These are phyloP conservation scores for Pissodes strobi DNA, from an alignment of 1,140 invertebrate genomes.

Conservation along the genomic window DNA sequence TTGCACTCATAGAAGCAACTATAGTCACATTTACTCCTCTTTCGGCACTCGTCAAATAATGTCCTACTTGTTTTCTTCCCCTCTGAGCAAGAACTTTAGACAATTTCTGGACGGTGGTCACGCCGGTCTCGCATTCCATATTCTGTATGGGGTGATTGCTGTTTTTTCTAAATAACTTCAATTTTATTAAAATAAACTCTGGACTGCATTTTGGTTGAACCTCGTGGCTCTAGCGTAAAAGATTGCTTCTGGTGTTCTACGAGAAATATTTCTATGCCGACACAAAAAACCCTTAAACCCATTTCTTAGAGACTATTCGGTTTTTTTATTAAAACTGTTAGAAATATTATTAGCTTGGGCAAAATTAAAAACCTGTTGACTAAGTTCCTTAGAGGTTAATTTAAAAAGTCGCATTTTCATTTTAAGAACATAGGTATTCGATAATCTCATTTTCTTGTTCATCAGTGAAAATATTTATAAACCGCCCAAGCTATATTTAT, in stretches of 20 bases:
- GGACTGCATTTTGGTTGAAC: background rate
- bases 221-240: background rate
- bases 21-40: background rate
- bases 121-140: too few species aligned
- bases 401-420: too few species aligned
- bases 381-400: too few species aligned
- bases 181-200: background rate
- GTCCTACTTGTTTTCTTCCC: too few species aligned
- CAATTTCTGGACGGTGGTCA: too few species aligned
- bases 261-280: background rate
- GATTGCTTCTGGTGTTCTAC: too few species aligned
- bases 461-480: background rate
- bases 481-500: background rate
- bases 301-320: background rate
- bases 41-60: background rate
- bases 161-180: too few species aligned
- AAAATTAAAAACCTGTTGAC: background rate
- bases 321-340: too few species aligned
- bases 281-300: background rate
- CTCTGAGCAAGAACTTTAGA: too few species aligned
- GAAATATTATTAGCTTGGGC: too few species aligned
- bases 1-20: background rate
- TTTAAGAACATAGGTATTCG: too few species aligned
- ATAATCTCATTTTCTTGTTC: background rate
- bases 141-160: too few species aligned